These are phyloP conservation scores for Notechis scutatus DNA, from an alignment of 2,113 vertebrate species.

Conservation along the genomic window DNA sequence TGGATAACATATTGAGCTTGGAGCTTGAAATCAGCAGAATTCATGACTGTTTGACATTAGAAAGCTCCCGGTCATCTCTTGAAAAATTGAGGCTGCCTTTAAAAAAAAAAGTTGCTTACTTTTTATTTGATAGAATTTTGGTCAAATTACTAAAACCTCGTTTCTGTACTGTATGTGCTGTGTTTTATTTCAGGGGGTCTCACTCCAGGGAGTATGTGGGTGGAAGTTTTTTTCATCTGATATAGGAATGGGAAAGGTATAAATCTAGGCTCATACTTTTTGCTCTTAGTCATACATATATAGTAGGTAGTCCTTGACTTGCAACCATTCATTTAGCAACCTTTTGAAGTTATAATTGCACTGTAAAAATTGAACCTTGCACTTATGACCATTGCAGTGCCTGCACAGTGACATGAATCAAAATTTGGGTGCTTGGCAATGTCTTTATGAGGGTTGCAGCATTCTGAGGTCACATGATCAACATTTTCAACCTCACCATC, in stretches of 20 bases:
- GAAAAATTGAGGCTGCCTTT: background rate
- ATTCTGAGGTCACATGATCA: background rate
- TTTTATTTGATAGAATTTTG: background rate
- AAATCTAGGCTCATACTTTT: background rate
- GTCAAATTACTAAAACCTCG: background rate
- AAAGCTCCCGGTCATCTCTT: background rate
- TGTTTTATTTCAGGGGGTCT: background rate
- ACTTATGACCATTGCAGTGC: background rate
- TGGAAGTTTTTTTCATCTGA: background rate
- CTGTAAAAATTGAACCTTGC: background rate
- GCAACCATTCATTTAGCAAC: background rate
- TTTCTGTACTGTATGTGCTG: background rate
- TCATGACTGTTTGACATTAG: background rate
- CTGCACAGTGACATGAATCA: background rate
- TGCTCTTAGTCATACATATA: background rate
- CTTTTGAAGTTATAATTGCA: background rate
- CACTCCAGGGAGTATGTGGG: background rate
- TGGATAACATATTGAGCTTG: background rate
- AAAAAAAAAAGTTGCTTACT: background rate
- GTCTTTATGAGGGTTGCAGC: background rate
- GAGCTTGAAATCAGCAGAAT: background rate
- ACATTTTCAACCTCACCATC: background rate
- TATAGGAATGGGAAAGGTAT: background rate
- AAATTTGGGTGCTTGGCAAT: background rate
- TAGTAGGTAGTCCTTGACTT: background rate